phyloP scores from a whole-genome alignment of 1,140 invertebrate species.

The Lasaia peninsularis region DNA sequence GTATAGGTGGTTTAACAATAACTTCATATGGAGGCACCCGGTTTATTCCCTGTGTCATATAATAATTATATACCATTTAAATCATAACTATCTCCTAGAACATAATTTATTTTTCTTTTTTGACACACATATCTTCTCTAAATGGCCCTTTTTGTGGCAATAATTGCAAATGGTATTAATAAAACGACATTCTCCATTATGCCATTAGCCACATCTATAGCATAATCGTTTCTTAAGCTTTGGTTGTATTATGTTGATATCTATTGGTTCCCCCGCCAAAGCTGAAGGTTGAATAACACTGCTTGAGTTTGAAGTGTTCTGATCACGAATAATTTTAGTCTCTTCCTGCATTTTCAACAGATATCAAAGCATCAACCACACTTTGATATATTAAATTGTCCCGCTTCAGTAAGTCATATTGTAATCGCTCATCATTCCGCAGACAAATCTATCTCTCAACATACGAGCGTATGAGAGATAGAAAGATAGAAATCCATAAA shows the following conservation, averaged over 20 bases:
- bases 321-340: not conserved
- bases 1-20: not conserved
- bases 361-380: not conserved
- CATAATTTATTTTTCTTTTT: conserved; percentile 19
- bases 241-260: not conserved
- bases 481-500: too few relatives aligned
- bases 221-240: conserved; percentile 1
- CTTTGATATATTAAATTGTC: not conserved
- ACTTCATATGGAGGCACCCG: conserved; percentile 16
- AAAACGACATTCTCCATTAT: conserved; percentile 16
- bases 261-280: not conserved
- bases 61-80: conserved; percentile 26
- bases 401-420: not conserved
- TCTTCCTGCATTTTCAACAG: not conserved
- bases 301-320: not conserved
- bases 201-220: conserved; percentile 20
- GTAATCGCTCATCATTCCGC: not conserved
- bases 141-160: conserved; percentile 26
- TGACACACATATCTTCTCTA: conserved; percentile 22
- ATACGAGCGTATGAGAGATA: too few relatives aligned
- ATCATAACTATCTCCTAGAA: not conserved
- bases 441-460: too few relatives aligned
- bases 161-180: conserved; percentile 21
- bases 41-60: not conserved
- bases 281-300: not conserved